Evolutionary conservation across 2,888 invertebrate genomes (phyloP), one percentile per base, ranked within the genome.

Genomic region (Alviniconcha strummeri): DNA sequence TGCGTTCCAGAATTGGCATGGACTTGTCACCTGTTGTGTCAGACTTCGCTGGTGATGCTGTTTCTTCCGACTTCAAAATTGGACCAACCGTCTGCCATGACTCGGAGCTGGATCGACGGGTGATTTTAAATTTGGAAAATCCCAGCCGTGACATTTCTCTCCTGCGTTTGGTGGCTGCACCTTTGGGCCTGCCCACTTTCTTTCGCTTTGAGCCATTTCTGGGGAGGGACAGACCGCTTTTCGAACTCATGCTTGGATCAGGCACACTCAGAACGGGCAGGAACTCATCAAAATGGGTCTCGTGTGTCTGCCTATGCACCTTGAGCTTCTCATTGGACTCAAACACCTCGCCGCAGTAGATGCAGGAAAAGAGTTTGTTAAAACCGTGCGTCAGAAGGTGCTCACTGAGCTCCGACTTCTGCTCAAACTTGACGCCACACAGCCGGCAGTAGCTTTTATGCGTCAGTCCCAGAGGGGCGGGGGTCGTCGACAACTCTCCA

Each of bases 261-360:
- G 82, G 82, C 52, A 82, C 64, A 17, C 64, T 76, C 19, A 82
- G 56, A 54, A 82, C 82, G 57, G 82, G 82, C 13, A 82, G 57
- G 9, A n/a, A 80, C 5, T 85, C 87, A 11, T 87, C 86, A 64
- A 87, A 84, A 57, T 87, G 80, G 71, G 85, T 87, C 83, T 88
- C 86, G 75, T 91, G 90, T 5, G 87, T 86, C 15, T 85, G 86
- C 81, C 89, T 91, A 83, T 91, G 91, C 15, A 85, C 79, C 19
- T 90, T 88, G 79, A 91, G 87, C 81, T 90, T 87, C 9, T 88
- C 88, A 7, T 88, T 85, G n/a, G 88, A 88, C 69, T 90, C 90
- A 84, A 89, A 91, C 11, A 89, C 90, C 81, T 91, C 91, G 0
- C 91, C 91, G 83, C 91, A 91, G 9, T 87, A 85, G 77, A 88